phyloP scores from a whole-genome alignment of 2,113 vertebrate species.

The Alligator sinensis region DNA sequence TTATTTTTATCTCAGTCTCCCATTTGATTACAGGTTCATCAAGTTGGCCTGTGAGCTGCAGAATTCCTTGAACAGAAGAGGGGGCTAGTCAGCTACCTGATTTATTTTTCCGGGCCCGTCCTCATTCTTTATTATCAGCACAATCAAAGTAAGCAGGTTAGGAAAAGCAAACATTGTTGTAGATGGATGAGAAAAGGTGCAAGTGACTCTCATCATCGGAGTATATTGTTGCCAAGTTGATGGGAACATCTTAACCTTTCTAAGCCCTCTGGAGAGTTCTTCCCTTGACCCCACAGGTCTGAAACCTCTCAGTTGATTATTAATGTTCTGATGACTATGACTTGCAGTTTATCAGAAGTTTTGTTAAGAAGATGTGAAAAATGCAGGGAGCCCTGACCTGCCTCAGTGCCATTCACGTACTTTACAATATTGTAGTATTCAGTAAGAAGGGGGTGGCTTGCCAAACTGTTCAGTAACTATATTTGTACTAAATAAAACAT shows the following conservation, averaged over 20 bases:
- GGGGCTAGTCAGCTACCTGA: background rate
- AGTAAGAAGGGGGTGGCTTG: background rate
- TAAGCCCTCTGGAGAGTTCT: background rate
- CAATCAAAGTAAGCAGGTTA: background rate
- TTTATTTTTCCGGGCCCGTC: background rate
- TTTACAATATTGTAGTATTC: background rate
- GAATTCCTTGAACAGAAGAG: background rate
- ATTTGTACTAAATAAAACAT: too few relatives aligned
- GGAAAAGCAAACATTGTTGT: background rate
- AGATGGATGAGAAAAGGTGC: background rate
- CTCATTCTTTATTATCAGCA: too few relatives aligned
- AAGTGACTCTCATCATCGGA: background rate
- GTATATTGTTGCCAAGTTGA: background rate
- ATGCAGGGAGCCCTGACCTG: background rate
- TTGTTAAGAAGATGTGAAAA: background rate
- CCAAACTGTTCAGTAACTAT: too few relatives aligned
- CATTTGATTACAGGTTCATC: background rate
- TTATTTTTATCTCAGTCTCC: background rate
- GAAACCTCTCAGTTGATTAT: too few relatives aligned
- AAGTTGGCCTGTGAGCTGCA: background rate
- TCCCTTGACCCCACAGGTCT: background rate
- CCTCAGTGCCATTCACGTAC: background rate
- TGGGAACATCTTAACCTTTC: background rate
- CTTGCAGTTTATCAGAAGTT: background rate
- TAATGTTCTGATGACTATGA: too few relatives aligned